Evolutionary conservation across 2,113 vertebrate genomes (phyloP), one percentile per base, ranked within the genome.

Genomic region (Trogon melanurus): DNA sequence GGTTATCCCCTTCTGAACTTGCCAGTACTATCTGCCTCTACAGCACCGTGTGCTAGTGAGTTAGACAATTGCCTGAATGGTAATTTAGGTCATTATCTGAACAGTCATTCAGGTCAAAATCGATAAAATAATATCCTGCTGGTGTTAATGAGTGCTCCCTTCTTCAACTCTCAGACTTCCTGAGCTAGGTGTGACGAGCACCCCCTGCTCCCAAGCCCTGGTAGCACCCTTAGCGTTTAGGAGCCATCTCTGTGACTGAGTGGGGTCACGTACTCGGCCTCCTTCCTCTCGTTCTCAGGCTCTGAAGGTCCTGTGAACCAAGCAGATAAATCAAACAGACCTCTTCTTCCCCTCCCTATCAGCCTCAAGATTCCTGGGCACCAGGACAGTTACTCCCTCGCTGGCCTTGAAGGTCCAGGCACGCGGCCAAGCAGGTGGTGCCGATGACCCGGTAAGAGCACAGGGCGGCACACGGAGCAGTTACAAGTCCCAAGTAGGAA

Each of bases 241-340:
- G 26, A 87, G 67, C 54, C 61, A 80, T 27, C 76, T 26, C 32
- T n/a, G 56, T 1, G 54, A n/a, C 20, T 0, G 2, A 81, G 56
- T 4, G 2, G 57, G 38, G 22, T 26, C 80, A 86, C 0, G 0
- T 27, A 45, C 25, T 13, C 3, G 1, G 14, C 26, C 12, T 18
- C 23, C 73, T 21, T 78, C 30, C 13, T 29, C 50, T n/a, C 1
- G 1, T 72, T 87, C 76, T 61, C 88, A 91, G 69, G 60, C 78
- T 73, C 50, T 81, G 85, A 87, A 94, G 78, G 78, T 66, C 85
- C 73, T 50, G 60, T 13, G 85, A 84, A 29, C 6, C 26, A 70
- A 53, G n/a, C 1, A 93, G 65, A 62, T 69, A 91, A 66, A 73
- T 4, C 51, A 65, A 91, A 91, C 56, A 89, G 13, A 34, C 57